phyloP scores from a whole-genome alignment of 2,797 vertebrate genomes.

The Notolepis coatsorum region DNA sequence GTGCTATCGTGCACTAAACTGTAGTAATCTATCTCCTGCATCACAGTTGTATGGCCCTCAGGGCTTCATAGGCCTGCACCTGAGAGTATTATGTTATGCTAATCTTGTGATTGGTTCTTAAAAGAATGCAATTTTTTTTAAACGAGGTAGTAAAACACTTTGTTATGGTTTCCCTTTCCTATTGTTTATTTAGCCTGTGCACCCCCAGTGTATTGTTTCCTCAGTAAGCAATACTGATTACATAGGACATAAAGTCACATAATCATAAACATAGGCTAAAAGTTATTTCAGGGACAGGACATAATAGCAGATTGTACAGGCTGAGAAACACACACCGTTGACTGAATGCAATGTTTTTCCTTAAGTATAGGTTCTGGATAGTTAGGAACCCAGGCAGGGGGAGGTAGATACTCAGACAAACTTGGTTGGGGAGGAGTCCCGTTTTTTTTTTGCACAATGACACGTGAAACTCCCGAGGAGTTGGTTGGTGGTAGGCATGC shows the following conservation, averaged over 20 bases:
- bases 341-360: not conserved
- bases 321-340: not conserved
- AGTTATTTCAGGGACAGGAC: no score
- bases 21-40: no score
- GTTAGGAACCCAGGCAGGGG: conserved; percentile 39
- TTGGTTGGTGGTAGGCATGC: conserved; percentile 60
- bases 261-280: not conserved
- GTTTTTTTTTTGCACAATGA: conserved; percentile 53
- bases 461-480: conserved; percentile 78
- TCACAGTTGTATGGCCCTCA: no score
- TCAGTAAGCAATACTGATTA: conserved; percentile 19
- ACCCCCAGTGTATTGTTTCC: conserved; percentile 52
- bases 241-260: not conserved
- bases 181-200: conserved; percentile 48
- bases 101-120: no score
- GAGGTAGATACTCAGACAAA: conserved; percentile 51
- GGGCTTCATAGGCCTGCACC: no score
- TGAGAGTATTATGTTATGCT: no score
- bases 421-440: conserved; percentile 71
- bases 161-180: conserved; percentile 56
- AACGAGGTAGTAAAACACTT: no score
- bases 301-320: no score
- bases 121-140: no score
- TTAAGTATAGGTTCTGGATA: conserved; percentile 13
- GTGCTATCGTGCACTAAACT: no score